Conservation (phyloP, 2,797 vertebrate species). For the Sebastes reedi region DNA sequence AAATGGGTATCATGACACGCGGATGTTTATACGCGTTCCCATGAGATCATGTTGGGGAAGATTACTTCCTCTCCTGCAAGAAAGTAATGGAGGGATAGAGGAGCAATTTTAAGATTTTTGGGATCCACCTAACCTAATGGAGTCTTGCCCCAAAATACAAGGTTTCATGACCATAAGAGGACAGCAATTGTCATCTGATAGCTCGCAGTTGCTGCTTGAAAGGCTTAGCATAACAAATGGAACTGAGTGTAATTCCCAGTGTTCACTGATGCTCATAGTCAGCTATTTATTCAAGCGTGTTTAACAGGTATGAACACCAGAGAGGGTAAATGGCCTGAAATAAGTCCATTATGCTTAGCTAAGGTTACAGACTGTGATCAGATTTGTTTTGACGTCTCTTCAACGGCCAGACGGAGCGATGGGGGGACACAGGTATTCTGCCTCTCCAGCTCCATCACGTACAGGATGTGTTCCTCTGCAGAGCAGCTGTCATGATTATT, state of each 20-base stretch:
- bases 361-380: conserved; percentile 39
- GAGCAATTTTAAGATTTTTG: neutral
- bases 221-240: conserved; percentile 20
- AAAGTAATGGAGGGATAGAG: neutral
- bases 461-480: conserved; percentile 16
- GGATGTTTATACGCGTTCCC: too few relatives aligned
- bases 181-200: conserved; percentile 4
- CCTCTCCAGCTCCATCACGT: conserved; percentile 48
- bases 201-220: conserved; percentile 8
- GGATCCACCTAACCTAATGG: neutral
- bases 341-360: conserved; percentile 45
- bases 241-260: conserved; percentile 6
- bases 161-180: neutral
- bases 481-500: conserved; percentile 37
- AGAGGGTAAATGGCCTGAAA: conserved; percentile 47
- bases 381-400: conserved; percentile 53
- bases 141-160: neutral
- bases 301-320: conserved; percentile 27
- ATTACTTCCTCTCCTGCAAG: neutral
- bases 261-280: conserved; percentile 19
- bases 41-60: neutral
- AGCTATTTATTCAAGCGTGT: conserved; percentile 40
- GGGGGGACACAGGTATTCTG: conserved; percentile 30
- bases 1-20: too few relatives aligned
- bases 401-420: conserved; percentile 21